Evolutionary conservation across 2,797 vertebrate species (phyloP).

Genomic region (Chelon auratus): DNA sequence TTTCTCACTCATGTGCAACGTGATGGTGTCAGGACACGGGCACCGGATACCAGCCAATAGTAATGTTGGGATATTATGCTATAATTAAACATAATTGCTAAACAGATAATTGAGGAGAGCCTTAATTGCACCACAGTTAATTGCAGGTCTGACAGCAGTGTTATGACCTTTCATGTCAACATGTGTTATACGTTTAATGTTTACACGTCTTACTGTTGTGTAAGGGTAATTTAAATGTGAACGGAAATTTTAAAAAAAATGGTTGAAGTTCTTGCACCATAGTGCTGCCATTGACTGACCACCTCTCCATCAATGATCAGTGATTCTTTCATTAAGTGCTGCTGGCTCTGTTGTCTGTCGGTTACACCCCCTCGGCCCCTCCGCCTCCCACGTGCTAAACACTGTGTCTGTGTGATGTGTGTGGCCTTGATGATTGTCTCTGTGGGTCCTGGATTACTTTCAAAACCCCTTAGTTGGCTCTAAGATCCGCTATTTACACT

Average conservation of each 20-base stretch:
- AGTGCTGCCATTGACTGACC: constrained; percentile 2
- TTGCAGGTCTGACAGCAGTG: no score
- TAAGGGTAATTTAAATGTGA: neutral
- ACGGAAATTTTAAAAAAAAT: constrained; percentile 6
- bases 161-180: neutral
- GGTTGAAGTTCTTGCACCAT: constrained; percentile 8
- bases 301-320: constrained; percentile 28
- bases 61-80: neutral
- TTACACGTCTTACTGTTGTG: neutral
- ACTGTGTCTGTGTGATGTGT: constrained; percentile 23
- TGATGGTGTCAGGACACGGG: neutral
- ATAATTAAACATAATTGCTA: neutral
- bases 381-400: constrained; percentile 48
- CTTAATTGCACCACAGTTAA: neutral
- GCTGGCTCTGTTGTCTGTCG: constrained; percentile 25
- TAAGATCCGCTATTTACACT: constrained; percentile 69
- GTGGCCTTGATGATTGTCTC: constrained; percentile 63
- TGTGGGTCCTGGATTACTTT: constrained; percentile 67
- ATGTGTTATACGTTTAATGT: neutral
- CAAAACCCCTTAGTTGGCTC: constrained; percentile 57
- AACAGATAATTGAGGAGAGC: constrained; percentile 3
- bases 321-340: constrained; percentile 35
- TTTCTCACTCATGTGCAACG: constrained; percentile 11
- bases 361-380: constrained; percentile 51
- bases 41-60: neutral